These are phyloP conservation scores for Ichneumoninae sp. DNA, from an alignment of 2,888 invertebrate genomes.

Conservation along the genomic window DNA sequence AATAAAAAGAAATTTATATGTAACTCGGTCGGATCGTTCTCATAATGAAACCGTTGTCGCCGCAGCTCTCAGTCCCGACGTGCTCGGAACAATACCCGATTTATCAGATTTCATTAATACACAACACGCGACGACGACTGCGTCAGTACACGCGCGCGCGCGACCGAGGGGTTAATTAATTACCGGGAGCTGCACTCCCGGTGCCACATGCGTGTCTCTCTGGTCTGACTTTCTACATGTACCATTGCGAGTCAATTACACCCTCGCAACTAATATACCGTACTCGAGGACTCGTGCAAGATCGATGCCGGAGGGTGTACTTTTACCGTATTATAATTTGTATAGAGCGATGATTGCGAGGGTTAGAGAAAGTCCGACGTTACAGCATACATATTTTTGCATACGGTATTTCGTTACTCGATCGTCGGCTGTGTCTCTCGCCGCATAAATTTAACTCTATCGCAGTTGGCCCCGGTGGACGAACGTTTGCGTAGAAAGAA, in stretches of 20 bases:
- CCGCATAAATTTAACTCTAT: slow-evolving; percentile 63
- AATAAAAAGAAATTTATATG: slow-evolving; percentile 16
- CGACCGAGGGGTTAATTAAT: slow-evolving; percentile 58
- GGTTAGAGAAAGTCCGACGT: not conserved
- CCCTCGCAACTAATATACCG: slow-evolving; percentile 22
- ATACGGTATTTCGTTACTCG: not conserved
- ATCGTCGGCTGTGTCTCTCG: slow-evolving; percentile 23
- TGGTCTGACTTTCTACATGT: not conserved
- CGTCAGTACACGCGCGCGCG: slow-evolving; percentile 11
- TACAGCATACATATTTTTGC: slow-evolving; percentile 11
- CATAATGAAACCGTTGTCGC: slow-evolving; percentile 20
- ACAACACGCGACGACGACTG: slow-evolving; percentile 48
- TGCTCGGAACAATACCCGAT: slow-evolving; percentile 17
- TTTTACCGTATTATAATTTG: not conserved
- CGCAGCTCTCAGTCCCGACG: not conserved
- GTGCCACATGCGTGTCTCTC: slow-evolving; percentile 50
- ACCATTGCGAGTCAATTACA: slow-evolving; percentile 33
- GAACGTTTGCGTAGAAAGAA: slow-evolving; percentile 23
- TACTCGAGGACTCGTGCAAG: not conserved
- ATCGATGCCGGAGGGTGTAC: not conserved
- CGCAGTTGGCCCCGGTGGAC: slow-evolving; percentile 46
- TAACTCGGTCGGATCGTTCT: slow-evolving; percentile 16
- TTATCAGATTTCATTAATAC: slow-evolving; percentile 59
- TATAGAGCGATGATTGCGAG: slow-evolving; percentile 1
- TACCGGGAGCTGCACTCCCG: slow-evolving; percentile 52